Conservation (phyloP, 2,888 invertebrate genomes). For the Boloria euphrosyne region DNA sequence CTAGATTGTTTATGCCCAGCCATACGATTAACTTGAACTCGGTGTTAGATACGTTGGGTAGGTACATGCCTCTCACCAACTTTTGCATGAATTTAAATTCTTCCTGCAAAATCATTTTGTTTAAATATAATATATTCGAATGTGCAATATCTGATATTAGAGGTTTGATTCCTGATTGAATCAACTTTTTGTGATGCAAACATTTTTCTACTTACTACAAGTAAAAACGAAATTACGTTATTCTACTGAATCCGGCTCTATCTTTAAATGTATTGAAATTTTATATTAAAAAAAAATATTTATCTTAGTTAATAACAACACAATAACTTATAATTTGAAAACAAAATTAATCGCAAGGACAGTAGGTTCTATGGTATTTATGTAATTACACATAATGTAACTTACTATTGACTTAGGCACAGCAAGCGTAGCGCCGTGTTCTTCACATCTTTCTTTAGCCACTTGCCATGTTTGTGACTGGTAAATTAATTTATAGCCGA, state of each 20-base stretch:
- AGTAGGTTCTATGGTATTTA: no score
- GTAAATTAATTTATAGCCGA: conserved; percentile 58
- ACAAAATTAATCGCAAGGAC: no score
- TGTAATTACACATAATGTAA: not conserved
- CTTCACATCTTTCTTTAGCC: conserved; percentile 51
- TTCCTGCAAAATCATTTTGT: conserved; percentile 49
- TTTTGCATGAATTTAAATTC: conserved; percentile 62
- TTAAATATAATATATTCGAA: not conserved
- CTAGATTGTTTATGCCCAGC: conserved; percentile 65
- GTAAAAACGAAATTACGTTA: no score
- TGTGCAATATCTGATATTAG: not conserved
- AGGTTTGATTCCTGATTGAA: no score
- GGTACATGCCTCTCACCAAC: conserved; percentile 60
- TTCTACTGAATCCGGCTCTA: no score
- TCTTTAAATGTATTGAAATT: no score
- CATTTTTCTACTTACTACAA: no score
- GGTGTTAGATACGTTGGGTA: conserved; percentile 50
- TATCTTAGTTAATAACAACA: no score
- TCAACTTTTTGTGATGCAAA: no score
- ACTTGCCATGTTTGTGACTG: conserved; percentile 54
- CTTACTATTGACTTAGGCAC: conserved; percentile 62
- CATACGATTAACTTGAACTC: conserved; percentile 57
- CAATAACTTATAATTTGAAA: no score
- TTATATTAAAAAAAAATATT: no score
- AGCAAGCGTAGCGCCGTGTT: conserved; percentile 55